Base-by-base conservation (phyloP, 1,140 invertebrate genomes). In the Phymastichus coffea region DNA sequence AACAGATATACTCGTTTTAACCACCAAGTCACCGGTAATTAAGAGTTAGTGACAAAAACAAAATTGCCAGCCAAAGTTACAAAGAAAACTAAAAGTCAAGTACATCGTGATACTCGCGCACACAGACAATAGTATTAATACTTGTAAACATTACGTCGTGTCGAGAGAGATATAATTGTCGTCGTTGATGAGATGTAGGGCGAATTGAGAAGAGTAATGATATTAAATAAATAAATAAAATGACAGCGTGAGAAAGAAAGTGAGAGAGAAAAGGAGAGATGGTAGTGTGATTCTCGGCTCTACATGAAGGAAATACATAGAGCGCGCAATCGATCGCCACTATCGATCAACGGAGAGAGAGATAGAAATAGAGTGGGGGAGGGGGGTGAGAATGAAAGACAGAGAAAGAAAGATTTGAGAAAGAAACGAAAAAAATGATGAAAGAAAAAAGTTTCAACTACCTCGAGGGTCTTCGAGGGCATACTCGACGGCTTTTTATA, bases 391-490 rank as follows among this genome's bases (percentile, higher is more conserved):
- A n/a, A n/a, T n/a, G n/a, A n/a, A n/a, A n/a, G n/a, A n/a, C n/a
- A n/a, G n/a, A n/a, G n/a, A n/a, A n/a, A n/a, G n/a, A n/a, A n/a
- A n/a, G n/a, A n/a, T n/a, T n/a, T n/a, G n/a, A n/a, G n/a, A n/a
- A n/a, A n/a, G n/a, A 48, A 48, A 14, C 17, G 28, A 41, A 28
- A 17, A 20, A 46, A 25, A 15, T 25, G 43, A 44, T 30, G 8
- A 26, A 53, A 23, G 28, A 53, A 53, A 59, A 52, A 46, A 28
- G 25, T 47, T n/a, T n/a, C n/a, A 35, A 64, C 63, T 67, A 65
- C 62, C 63, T 66, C 68, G 70, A 70, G 68, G 70, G 70, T 71
- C 70, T 69, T 71, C 69, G 69, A 71, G 67, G 69, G 62, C 64
- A 61, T 63, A 56, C 61, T 57, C 59, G 60, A 33, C 57, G 52